Percentiles rank a stretch among this genome's conserved stretches.
Evolutionary conservation across 1,140 invertebrate species (phyloP).

Genomic region (Tribolium madens): DNA sequence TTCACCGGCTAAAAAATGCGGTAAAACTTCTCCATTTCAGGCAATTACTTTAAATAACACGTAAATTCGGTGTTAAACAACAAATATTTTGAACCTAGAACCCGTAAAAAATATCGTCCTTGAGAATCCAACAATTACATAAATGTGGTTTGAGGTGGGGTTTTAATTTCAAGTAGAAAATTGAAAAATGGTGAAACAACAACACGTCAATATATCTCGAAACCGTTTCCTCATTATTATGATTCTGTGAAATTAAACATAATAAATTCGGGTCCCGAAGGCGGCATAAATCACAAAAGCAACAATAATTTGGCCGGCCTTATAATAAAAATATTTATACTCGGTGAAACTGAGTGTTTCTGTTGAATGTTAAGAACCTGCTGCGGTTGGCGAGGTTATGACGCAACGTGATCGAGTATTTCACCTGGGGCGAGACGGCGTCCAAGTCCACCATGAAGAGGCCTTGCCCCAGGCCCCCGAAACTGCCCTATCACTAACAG

Average conservation of each 20-base stretch:
- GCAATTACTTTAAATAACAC: neutral
- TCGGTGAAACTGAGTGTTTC: slow-evolving; percentile 23
- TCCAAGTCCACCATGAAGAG: slow-evolving; percentile 36
- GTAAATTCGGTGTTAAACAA: neutral
- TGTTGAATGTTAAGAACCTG: slow-evolving; percentile 35
- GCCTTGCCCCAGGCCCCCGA: slow-evolving; percentile 12
- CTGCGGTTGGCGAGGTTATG: slow-evolving; percentile 37
- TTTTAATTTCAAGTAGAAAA: neutral
- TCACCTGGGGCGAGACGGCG: slow-evolving; percentile 30
- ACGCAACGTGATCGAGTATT: slow-evolving; percentile 38
- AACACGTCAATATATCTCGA: neutral
- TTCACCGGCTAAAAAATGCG: neutral
- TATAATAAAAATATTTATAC: slow-evolving; percentile 40
- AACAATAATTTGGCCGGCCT: slow-evolving; percentile 20
- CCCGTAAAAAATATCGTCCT: neutral
- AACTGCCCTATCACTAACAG: slow-evolving; percentile 38
- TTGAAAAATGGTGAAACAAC: neutral
- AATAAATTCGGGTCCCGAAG: slow-evolving; percentile 15
- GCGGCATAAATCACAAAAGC: slow-evolving; percentile 33
- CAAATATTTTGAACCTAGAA: neutral
- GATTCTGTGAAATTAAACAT: slow-evolving; percentile 15
- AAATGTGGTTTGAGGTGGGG: neutral
- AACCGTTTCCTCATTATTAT: slow-evolving; percentile 2
- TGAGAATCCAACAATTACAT: neutral
- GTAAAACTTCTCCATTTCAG: neutral